phyloP scores from a whole-genome alignment of 2,888 invertebrate species.

The Drosophila lutescens region DNA sequence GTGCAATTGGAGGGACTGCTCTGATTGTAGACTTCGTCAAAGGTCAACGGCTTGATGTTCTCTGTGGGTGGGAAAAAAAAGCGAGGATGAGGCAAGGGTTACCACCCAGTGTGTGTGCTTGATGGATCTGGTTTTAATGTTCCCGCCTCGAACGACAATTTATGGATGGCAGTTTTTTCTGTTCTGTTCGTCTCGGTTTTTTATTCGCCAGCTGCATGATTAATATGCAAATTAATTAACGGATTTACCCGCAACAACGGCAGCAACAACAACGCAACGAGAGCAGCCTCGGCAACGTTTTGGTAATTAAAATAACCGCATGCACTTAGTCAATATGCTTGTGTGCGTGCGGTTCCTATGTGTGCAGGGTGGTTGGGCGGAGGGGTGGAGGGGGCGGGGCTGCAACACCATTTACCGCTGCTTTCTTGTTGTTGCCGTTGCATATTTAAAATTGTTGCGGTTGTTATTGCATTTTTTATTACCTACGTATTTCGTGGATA shows the following conservation, averaged over 20 bases:
- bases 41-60: slow-evolving; percentile 95
- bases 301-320: slow-evolving; percentile 78
- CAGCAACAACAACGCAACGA: slow-evolving; percentile 30
- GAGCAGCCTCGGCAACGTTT: slow-evolving; percentile 56
- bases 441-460: slow-evolving; percentile 68
- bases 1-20: slow-evolving; percentile 99
- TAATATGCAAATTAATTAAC: slow-evolving; percentile 80
- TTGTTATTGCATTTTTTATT: slow-evolving; percentile 73
- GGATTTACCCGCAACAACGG: slow-evolving; percentile 66
- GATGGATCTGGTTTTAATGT: slow-evolving; percentile 45
- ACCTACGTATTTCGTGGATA: slow-evolving; percentile 49
- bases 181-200: slow-evolving; percentile 31
- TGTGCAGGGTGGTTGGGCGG: background rate
- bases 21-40: slow-evolving; percentile 99
- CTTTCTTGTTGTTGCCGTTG: slow-evolving; percentile 47
- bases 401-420: slow-evolving; percentile 57
- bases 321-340: slow-evolving; percentile 67
- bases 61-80: slow-evolving; percentile 86
- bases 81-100: slow-evolving; percentile 4
- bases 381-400: slow-evolving; percentile 10
- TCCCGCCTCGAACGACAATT: slow-evolving; percentile 29
- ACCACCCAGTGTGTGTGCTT: slow-evolving; percentile 8
- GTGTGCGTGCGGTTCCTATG: slow-evolving; percentile 28
- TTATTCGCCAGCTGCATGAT: slow-evolving; percentile 66
- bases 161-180: slow-evolving; percentile 48